Percentiles rank a stretch among this genome's conserved stretches.
Evolutionary conservation across 1,140 invertebrate genomes (phyloP).

Genomic region (Venustaconcha ellipsiformis): DNA sequence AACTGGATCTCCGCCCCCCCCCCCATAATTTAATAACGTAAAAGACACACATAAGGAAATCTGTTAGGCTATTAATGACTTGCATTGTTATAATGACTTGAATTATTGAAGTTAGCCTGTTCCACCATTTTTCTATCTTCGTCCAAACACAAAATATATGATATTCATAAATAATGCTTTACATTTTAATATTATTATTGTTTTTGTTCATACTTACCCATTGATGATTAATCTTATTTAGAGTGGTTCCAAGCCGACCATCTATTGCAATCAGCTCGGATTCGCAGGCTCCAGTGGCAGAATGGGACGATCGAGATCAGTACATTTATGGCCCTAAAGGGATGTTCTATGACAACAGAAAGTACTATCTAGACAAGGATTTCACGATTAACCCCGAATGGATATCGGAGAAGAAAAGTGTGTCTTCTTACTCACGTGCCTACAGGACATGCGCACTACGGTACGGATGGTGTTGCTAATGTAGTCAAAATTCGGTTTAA

Average conservation of each 20-base stretch:
- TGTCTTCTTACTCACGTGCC: conserved; percentile 39
- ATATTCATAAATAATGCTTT: neutral
- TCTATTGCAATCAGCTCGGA: conserved; percentile 37
- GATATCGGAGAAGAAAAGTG: conserved; percentile 43
- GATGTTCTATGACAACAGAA: conserved; percentile 44
- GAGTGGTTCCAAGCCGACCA: conserved; percentile 38
- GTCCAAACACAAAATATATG: no score
- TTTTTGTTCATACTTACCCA: neutral
- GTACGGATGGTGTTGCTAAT: conserved; percentile 42
- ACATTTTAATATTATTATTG: neutral
- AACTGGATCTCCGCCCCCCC: no score
- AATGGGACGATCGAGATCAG: conserved; percentile 44
- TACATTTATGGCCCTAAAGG: conserved; percentile 40
- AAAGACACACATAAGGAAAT: no score
- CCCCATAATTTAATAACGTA: no score
- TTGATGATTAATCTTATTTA: conserved; percentile 9
- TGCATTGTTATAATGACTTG: no score
- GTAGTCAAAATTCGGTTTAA: no score
- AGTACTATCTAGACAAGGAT: conserved; percentile 35
- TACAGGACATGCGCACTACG: conserved; percentile 47
- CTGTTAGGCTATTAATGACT: no score
- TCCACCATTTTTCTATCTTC: no score
- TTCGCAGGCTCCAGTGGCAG: conserved; percentile 44
- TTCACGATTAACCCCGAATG: conserved; percentile 45
- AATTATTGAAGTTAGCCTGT: no score